phyloP scores from a whole-genome alignment of 2,113 vertebrate genomes.

The Erinaceus europaeus region DNA sequence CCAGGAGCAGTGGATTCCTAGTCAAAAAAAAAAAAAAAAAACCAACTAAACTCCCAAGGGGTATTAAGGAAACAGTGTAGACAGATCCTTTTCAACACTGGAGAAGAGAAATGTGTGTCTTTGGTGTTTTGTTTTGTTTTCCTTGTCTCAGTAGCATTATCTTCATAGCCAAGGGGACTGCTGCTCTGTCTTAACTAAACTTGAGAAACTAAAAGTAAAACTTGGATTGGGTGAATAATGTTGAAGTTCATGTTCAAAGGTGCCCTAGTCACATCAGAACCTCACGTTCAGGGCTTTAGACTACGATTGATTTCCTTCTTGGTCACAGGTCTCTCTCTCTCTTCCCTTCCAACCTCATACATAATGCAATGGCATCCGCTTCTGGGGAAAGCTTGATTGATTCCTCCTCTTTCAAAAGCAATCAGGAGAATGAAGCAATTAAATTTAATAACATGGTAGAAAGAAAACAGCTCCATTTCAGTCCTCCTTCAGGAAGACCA shows the following conservation, averaged over 20 bases:
- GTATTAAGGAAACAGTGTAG: background rate
- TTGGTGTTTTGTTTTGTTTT: background rate
- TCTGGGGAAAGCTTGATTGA: conserved; percentile 55
- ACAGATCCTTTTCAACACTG: background rate
- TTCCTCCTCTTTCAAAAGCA: conserved; percentile 52
- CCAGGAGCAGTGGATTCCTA: background rate
- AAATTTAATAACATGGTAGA: conserved; percentile 40
- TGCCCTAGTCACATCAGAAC: background rate
- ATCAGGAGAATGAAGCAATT: conserved; percentile 62
- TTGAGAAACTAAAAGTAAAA: no score
- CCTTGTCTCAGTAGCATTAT: background rate
- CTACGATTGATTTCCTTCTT: conserved; percentile 10
- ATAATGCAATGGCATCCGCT: conserved; percentile 56
- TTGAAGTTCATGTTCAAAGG: conserved; percentile 9
- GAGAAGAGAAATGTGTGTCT: background rate
- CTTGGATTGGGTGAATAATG: background rate
- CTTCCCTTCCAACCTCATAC: conserved; percentile 51
- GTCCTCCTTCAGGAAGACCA: conserved; percentile 19
- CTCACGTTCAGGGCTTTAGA: conserved; percentile 21
- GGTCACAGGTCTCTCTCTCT: conserved; percentile 51
- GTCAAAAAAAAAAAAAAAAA: background rate
- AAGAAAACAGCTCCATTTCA: conserved; percentile 37
- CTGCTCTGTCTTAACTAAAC: background rate
- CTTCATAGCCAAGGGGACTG: background rate
- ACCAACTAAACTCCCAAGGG: background rate